A percentile compares a stretch with the other conserved stretches of the same genome.
Evolutionary conservation across 2,113 vertebrate genomes (phyloP).

Genomic region (Thamnaconus septentrionalis): DNA sequence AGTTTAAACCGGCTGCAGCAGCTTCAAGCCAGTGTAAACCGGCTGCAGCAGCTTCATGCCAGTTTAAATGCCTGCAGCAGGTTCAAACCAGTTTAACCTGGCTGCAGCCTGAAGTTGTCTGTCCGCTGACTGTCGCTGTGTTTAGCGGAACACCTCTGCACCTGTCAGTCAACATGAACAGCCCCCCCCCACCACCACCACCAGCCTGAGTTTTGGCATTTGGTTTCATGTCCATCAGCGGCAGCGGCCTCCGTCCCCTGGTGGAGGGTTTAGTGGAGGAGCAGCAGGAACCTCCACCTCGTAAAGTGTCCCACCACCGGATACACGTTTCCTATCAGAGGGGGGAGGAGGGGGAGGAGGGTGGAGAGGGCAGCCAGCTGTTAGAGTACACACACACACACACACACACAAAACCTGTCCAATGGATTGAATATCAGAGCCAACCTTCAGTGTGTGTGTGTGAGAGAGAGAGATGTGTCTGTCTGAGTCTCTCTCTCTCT

Average conservation of each 20-base stretch:
- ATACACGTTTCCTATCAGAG: slow-evolving; percentile 68
- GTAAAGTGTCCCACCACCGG: slow-evolving; percentile 72
- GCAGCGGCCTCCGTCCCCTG: slow-evolving; percentile 21
- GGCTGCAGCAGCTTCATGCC: too few relatives aligned
- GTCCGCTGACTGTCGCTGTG: slow-evolving; percentile 22
- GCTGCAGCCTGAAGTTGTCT: slow-evolving; percentile 18
- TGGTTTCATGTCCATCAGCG: slow-evolving; percentile 68
- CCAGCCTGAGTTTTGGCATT: slow-evolving; percentile 62
- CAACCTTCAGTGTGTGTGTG: slow-evolving; percentile 24
- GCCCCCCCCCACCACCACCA: slow-evolving; percentile 41
- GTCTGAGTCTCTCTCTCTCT: too few relatives aligned
- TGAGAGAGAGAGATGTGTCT: too few relatives aligned
- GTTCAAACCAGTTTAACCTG: too few relatives aligned
- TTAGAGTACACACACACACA: slow-evolving; percentile 6
- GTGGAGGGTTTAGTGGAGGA: slow-evolving; percentile 61
- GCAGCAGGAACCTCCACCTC: slow-evolving; percentile 65
- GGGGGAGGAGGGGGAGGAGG: slow-evolving; percentile 41
- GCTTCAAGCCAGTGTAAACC: too few relatives aligned
- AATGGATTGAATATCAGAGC: slow-evolving; percentile 64
- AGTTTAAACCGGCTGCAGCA: too few relatives aligned
- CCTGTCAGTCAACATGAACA: slow-evolving; percentile 72
- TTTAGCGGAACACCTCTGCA: slow-evolving; percentile 63
- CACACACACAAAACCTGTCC: slow-evolving; percentile 43
- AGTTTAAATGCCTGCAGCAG: too few relatives aligned
- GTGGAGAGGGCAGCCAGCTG: slow-evolving; percentile 66